Conservation (phyloP, 1,140 invertebrate species). For the Zeugodacus cucurbitae region DNA sequence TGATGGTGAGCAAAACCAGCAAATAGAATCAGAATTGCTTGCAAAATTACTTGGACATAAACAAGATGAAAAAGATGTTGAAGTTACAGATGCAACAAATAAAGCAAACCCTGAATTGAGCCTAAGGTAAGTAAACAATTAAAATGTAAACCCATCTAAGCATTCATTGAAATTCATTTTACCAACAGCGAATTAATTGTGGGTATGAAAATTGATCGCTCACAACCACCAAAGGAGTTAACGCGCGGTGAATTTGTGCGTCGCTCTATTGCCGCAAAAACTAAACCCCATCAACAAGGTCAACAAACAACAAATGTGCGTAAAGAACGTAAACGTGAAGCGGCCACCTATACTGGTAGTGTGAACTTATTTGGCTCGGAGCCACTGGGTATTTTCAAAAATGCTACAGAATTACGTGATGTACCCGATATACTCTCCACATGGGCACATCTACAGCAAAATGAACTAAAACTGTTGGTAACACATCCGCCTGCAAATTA, state of each 20-base stretch:
- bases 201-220: constrained; percentile 79
- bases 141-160: no score
- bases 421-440: constrained; percentile 70
- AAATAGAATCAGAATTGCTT: constrained; percentile 81
- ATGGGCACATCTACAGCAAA: constrained; percentile 76
- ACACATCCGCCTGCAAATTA: constrained; percentile 84
- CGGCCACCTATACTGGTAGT: constrained; percentile 56
- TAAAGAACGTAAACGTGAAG: constrained; percentile 50
- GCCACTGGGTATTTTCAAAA: constrained; percentile 72
- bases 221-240: constrained; percentile 42
- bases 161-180: background rate
- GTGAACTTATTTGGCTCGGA: constrained; percentile 71
- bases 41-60: constrained; percentile 72
- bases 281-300: constrained; percentile 42
- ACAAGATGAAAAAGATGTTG: constrained; percentile 62
- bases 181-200: constrained; percentile 74
- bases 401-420: constrained; percentile 56
- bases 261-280: constrained; percentile 50
- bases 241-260: constrained; percentile 59
- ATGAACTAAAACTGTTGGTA: constrained; percentile 73
- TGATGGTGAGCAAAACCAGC: constrained; percentile 71
- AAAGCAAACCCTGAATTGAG: constrained; percentile 52
- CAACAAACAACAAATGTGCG: constrained; percentile 44
- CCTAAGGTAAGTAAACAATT: constrained; percentile 49
- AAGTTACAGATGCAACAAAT: constrained; percentile 46